Base-by-base conservation (phyloP, 2,797 vertebrate genomes). In the Megaceryle alcyon region DNA sequence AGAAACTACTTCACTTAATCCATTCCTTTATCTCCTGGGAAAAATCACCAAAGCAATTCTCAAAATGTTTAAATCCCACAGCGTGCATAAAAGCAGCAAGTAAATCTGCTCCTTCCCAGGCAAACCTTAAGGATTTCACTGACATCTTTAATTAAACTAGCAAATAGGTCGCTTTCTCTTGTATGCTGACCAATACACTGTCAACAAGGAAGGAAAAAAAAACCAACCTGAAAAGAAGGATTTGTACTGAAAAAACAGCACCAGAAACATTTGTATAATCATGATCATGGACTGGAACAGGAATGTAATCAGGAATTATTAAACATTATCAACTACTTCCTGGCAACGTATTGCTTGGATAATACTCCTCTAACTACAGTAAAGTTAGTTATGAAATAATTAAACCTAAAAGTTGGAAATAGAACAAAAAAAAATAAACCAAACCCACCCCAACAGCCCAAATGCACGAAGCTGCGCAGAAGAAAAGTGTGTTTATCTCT, bases 131-230 rank as follows among this genome's bases (percentile, higher is more conserved):
- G 89, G 78, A 96, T 95, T 95, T 90, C 92, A 84, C 91, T 95
- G 95, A 94, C 92, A 96, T 96, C 93, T 96, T 97, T 97, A 97
- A 97, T 97, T 97, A 97, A 97, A 97, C 63, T 63, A 97, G 95
- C 89, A 97, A 95, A 97, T 93, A 97, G 85, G 81, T 96, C 51
- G 25, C 86, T 93, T 84, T 94, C 83, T 92, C 92, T 97, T 94
- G 83, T 95, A 78, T 93, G 86, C 82, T 95, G 83, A 94, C 92
- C 81, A 96, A 95, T 53, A 86, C 70, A 95, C 88, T 94, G 94
- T 88, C 95, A 96, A 97, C 90, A 97, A 94, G 92, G 57, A 89
- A 59, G 41, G 20, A 79, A 82, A 88, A 70, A 59, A 59, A 56
- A 0, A 26, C 35, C 25, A 25, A 10, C 31, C 54, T 95, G 57